These are phyloP conservation scores for Budorcas taxicolor DNA, from an alignment of 2,113 vertebrate genomes.

Conservation along the genomic window DNA sequence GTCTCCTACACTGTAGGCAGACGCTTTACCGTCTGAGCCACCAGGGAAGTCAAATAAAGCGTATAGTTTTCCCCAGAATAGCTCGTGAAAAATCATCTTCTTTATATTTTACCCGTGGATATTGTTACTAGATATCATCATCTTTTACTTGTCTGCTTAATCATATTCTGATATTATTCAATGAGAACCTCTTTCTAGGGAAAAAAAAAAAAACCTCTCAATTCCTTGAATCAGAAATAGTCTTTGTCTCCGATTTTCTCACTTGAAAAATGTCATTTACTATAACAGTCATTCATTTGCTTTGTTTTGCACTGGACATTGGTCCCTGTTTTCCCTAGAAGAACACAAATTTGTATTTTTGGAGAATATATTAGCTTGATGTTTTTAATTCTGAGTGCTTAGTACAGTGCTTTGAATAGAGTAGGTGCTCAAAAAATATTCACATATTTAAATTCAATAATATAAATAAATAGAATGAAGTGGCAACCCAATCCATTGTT, in stretches of 20 bases:
- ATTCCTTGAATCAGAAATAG: background rate
- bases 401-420: background rate
- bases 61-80: background rate
- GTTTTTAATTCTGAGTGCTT: background rate
- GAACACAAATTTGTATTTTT: background rate
- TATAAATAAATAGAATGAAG: background rate
- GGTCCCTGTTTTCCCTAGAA: background rate
- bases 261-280: background rate
- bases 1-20: too few relatives aligned
- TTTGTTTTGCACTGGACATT: background rate
- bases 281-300: background rate
- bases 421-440: background rate
- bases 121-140: background rate
- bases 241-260: background rate
- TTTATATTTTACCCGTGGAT: background rate
- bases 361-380: background rate
- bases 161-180: background rate
- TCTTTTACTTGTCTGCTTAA: background rate
- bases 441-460: background rate
- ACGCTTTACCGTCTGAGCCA: too few relatives aligned
- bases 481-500: too few relatives aligned
- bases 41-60: background rate
- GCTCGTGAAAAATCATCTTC: background rate
- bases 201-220: background rate
- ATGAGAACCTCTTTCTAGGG: background rate